Base-by-base conservation (phyloP, 2,113 vertebrate genomes). In the Tympanuchus pallidicinctus region DNA sequence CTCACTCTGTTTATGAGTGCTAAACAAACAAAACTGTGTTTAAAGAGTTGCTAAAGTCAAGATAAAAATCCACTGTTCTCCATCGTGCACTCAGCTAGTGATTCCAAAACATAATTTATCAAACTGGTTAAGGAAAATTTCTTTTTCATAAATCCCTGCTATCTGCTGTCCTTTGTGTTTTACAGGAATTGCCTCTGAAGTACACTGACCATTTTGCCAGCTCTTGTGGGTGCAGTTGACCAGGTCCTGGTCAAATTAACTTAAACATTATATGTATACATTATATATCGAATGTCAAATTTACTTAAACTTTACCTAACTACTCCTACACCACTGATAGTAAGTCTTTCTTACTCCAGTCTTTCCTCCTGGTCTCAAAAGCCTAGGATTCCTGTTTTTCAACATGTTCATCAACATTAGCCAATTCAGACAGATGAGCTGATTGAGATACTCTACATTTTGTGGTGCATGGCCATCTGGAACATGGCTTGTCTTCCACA, bases 171-270 rank as follows among this genome's bases (percentile, higher is more conserved):
- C 13, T 28, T 72, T 32, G 15, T 19, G 8, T 4, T 30, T 86
- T 95, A 64, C 28, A 42, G 48, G 4, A 82, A 7, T n/a, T 40
- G 20, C 15, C 43, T 48, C 3, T 28, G 16, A 34, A 84, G 24
- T 59, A 17, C 32, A 66, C 5, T 17, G 19, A 63, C 8, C 7
- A 34, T 6, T 13, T 71, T 11, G 3, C 7, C 25, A 63, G 14
- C 6, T 27, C 6, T 64, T 67, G 6, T 32, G 22, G 1, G 3
- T 42, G 8, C 3, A 36, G 6, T 6, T 5, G 2, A 13, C 42
- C 5, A 67, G 34, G 8, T 75, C 19, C 8, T 5, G 42, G 38
- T 38, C 1, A 4, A 50, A 1, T 42, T 64, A 50, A 15, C 69
- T 80, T 83, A 76, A 65, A 43, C 34, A 43, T 16, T 43, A 16